phyloP scores from a whole-genome alignment of 2,888 invertebrate genomes.

The Bruchidius siliquastri region DNA sequence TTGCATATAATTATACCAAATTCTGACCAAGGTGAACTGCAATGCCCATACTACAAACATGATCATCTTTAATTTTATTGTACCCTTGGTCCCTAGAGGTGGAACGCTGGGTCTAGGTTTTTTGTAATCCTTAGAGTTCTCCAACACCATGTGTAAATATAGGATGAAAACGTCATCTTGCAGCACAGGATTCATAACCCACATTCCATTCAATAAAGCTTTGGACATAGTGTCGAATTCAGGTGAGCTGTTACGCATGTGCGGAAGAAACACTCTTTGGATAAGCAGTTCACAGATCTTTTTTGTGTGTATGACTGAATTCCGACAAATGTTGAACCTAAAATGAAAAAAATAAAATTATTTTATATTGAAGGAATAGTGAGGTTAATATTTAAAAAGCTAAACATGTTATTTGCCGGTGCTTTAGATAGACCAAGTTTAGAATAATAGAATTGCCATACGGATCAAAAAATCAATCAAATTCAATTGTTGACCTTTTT shows the following conservation, averaged over 20 bases:
- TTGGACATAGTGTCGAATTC: conserved; percentile 62
- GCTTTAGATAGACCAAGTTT: too few species aligned
- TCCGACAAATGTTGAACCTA: conserved; percentile 68
- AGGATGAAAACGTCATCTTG: conserved; percentile 56
- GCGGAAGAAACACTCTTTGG: conserved; percentile 59
- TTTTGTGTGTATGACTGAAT: conserved; percentile 58
- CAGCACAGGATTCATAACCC: conserved; percentile 62
- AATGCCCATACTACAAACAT: conserved; percentile 20
- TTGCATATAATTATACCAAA: conserved; percentile 59
- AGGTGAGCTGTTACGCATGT: conserved; percentile 54
- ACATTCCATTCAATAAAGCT: conserved; percentile 63
- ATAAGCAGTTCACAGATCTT: conserved; percentile 56
- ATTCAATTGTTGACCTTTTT: too few species aligned
- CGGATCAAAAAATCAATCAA: too few species aligned
- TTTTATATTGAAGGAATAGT: not conserved
- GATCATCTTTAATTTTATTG: conserved; percentile 17
- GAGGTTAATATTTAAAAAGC: too few species aligned
- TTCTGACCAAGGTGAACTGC: conserved; percentile 49
- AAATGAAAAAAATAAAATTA: conserved; percentile 15
- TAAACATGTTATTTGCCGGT: too few species aligned
- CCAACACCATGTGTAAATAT: conserved; percentile 28
- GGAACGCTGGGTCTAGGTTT: conserved; percentile 6
- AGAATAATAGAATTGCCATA: too few species aligned
- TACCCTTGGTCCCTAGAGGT: conserved; percentile 16
- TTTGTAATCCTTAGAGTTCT: conserved; percentile 16